Evolutionary conservation across 1,140 invertebrate genomes (phyloP).

Genomic region (Rhagoletis zephyria): DNA sequence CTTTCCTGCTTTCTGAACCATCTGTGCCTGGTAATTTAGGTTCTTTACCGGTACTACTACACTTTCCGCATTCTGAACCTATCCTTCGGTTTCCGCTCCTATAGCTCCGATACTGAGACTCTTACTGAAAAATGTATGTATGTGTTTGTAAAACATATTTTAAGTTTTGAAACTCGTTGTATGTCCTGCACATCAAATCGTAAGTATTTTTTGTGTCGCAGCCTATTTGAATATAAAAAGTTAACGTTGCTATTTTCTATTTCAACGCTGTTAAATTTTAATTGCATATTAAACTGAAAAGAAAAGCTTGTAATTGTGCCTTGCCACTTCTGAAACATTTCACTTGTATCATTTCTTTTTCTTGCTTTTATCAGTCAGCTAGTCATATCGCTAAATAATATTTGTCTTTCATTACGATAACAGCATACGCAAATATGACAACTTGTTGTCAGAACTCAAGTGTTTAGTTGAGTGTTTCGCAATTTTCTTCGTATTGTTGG

Average conservation of each 20-base stretch:
- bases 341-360: not conserved
- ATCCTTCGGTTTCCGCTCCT: too few relatives aligned
- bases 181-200: too few relatives aligned
- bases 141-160: too few relatives aligned
- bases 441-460: not conserved
- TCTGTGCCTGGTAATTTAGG: too few relatives aligned
- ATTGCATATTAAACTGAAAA: not conserved
- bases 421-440: not conserved
- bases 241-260: not conserved
- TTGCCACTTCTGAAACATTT: not conserved
- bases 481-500: not conserved
- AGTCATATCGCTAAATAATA: not conserved
- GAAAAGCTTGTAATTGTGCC: not conserved
- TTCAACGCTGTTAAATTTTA: not conserved
- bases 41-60: too few relatives aligned
- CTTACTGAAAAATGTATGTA: too few relatives aligned
- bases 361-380: constrained; percentile 18
- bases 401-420: constrained; percentile 41
- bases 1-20: too few relatives aligned
- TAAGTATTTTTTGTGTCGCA: too few relatives aligned
- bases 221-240: too few relatives aligned
- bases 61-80: too few relatives aligned
- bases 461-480: not conserved
- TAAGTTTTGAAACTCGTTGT: too few relatives aligned
- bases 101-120: too few relatives aligned